Percentiles rank a stretch among this genome's conserved stretches.
These are phyloP conservation scores for Arnoldichthys spilopterus DNA, from an alignment of 2,797 vertebrate species.

Conservation along the genomic window DNA sequence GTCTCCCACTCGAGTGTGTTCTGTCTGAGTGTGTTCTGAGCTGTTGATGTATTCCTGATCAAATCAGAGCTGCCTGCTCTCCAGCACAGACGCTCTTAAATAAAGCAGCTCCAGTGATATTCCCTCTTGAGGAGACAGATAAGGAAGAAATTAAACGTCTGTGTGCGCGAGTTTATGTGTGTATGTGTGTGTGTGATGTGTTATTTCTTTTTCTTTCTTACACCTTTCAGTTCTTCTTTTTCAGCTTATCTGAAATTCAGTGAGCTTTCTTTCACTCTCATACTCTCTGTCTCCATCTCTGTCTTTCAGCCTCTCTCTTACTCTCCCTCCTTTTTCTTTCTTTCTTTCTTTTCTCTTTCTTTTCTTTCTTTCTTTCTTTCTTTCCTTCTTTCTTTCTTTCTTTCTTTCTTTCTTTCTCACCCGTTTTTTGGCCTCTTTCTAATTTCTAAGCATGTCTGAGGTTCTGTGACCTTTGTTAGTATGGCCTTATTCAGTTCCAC, in stretches of 20 bases:
- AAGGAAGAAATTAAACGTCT: constrained; percentile 21
- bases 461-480: no score
- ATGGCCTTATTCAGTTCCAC: no score
- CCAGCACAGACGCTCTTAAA: constrained; percentile 31
- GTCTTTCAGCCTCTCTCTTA: not conserved
- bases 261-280: not conserved
- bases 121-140: constrained; percentile 36
- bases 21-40: constrained; percentile 21
- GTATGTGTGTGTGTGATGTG: not conserved
- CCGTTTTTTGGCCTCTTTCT: no score
- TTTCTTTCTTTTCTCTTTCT: not conserved
- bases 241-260: no score
- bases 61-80: constrained; percentile 35
- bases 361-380: not conserved
- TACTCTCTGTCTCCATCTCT: not conserved
- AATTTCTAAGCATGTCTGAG: no score
- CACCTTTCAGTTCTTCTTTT: not conserved
- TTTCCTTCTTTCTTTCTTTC: not conserved
- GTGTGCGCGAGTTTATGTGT: no score
- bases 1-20: constrained; percentile 10
- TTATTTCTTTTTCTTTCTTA: not conserved
- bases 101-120: constrained; percentile 22
- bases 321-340: not conserved
- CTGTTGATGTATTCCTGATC: constrained; percentile 33
- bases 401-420: not conserved